Base-by-base conservation (phyloP, 2,888 invertebrate species). In the Drosophila neotestacea region DNA sequence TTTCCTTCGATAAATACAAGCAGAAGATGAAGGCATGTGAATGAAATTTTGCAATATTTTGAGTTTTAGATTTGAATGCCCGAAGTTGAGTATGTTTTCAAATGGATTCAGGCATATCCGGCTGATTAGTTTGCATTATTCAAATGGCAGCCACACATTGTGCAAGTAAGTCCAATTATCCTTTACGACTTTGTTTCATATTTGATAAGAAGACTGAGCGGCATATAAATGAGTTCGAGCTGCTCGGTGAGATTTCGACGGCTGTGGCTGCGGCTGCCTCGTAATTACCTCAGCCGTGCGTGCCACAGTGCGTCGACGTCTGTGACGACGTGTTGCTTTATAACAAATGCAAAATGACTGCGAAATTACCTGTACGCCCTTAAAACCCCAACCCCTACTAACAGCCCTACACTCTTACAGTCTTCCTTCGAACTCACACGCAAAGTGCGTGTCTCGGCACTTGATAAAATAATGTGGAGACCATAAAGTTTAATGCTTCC, bases 171-270 rank as follows among this genome's bases (percentile, higher is more conserved):
- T 88, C 77, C 85, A 89, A 90, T 89, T 87, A 88, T 88, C 83
- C 86, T 88, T 86, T 89, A 86, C 88, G 90, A 82, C 88, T 86
- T 88, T 78, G 86, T 88, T 89, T 89, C 86, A 86, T 86, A 89
- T 86, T 86, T 86, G 90, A 88, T 86, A 89, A 89, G 86, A 85
- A 85, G 78, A 80, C 80, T 85, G 86, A 46, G 70, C 67, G 73
- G 85, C 85, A 86, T 86, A 86, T 71, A 89, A 85, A 85, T 85
- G 85, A 85, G 77, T 69, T 63, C 47, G 63, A 69, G 75, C 44
- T 67, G 62, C 68, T 65, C 13, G 59, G 44, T 51, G 72, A 62
- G 66, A 77, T 77, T 72, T 63, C 71, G 64, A 70, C 56, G 62
- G 68, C 47, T 70, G 71, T 48, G 71, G 72, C 22, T 22, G 22